Evolutionary conservation across 2,888 invertebrate genomes (phyloP).

Genomic region (Prosapia bicincta): DNA sequence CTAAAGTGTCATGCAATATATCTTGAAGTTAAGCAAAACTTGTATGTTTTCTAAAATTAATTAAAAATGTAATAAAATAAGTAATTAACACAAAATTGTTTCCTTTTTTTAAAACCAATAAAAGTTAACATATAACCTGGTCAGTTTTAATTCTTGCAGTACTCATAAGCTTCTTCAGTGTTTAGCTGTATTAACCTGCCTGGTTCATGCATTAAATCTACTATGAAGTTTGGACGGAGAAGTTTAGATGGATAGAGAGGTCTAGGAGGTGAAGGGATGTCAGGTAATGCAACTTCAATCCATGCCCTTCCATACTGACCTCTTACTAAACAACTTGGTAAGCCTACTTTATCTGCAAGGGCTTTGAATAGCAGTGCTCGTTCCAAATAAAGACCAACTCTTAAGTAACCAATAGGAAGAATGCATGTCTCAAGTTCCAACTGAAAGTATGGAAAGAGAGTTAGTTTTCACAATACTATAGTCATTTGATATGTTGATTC

Average conservation of each 20-base stretch:
- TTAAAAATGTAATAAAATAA: too few species aligned
- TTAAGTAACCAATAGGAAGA: constrained; percentile 57
- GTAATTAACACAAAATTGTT: too few species aligned
- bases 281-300: constrained; percentile 61
- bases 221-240: constrained; percentile 57
- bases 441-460: too few species aligned
- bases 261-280: constrained; percentile 6
- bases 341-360: constrained; percentile 58
- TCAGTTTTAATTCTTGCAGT: constrained; percentile 41
- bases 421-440: constrained; percentile 48
- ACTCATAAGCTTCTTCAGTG: constrained; percentile 46
- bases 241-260: constrained; percentile 16
- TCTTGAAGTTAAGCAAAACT: too few species aligned
- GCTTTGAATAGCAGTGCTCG: constrained; percentile 62
- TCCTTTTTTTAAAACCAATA: too few species aligned
- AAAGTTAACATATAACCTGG: too few species aligned
- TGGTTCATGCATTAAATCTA: constrained; percentile 55
- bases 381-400: constrained; percentile 58
- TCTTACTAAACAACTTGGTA: constrained; percentile 59
- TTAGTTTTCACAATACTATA: too few species aligned
- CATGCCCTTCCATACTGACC: constrained; percentile 54
- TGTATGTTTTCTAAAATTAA: too few species aligned
- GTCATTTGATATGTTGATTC: too few species aligned
- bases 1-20: too few species aligned
- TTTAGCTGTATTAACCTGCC: constrained; percentile 49